Conservation (phyloP, 2,888 invertebrate species). For the Tetragonisca angustula region DNA sequence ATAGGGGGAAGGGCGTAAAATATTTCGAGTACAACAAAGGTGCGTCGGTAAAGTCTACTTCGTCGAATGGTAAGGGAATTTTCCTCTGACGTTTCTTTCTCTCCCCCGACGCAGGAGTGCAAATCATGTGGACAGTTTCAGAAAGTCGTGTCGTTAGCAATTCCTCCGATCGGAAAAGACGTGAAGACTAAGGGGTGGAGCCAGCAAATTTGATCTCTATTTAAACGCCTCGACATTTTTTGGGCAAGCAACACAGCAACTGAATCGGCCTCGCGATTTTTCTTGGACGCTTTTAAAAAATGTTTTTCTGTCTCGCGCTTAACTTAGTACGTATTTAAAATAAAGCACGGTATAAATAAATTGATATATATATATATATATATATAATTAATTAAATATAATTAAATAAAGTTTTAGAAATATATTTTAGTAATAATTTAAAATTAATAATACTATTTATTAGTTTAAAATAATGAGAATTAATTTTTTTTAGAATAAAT, state of each 20-base stretch:
- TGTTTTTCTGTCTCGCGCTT: neutral
- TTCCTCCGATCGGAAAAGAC: constrained; percentile 10
- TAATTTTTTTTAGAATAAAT: no score
- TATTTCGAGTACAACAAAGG: neutral
- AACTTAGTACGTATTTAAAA: neutral
- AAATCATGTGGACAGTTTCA: constrained; percentile 11
- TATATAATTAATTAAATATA: no score
- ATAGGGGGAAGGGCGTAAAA: neutral
- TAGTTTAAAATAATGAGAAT: no score
- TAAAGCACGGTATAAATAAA: no score
- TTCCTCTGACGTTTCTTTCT: constrained; percentile 1
- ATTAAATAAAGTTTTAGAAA: no score
- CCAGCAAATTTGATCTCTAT: constrained; percentile 22
- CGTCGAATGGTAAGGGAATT: constrained; percentile 18
- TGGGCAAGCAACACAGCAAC: neutral
- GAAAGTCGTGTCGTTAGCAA: constrained; percentile 9
- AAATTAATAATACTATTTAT: no score
- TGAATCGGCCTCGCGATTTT: neutral
- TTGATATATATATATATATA: no score
- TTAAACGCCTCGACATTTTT: neutral
- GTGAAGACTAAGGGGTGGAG: neutral
- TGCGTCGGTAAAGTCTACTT: neutral
- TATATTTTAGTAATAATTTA: no score
- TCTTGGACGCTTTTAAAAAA: neutral
- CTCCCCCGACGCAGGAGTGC: neutral